Evolutionary conservation across 2,888 invertebrate genomes (phyloP).

Genomic region (Troglohyphantes excavatus): DNA sequence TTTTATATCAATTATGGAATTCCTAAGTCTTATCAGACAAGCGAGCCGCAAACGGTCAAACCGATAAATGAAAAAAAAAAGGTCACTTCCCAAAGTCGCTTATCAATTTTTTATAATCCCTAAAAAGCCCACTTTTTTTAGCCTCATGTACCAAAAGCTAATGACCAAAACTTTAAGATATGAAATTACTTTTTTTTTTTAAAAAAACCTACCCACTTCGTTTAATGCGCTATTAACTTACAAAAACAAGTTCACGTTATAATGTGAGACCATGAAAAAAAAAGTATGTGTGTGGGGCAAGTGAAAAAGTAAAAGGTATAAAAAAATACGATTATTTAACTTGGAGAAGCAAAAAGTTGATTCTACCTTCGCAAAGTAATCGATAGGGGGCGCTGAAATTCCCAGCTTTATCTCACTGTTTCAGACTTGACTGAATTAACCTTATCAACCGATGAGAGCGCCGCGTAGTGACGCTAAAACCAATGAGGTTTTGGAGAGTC

Average conservation of each 20-base stretch:
- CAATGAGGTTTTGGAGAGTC: slow-evolving; percentile 12
- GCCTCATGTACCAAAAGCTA: slow-evolving; percentile 53
- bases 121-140: slow-evolving; percentile 33
- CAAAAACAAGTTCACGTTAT: slow-evolving; percentile 74
- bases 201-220: slow-evolving; percentile 61
- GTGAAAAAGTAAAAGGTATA: slow-evolving; percentile 26
- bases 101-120: slow-evolving; percentile 48
- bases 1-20: not conserved
- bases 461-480: slow-evolving; percentile 18
- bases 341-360: slow-evolving; percentile 46
- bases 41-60: slow-evolving; percentile 41
- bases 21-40: not conserved
- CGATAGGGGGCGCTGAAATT: slow-evolving; percentile 66
- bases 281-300: slow-evolving; percentile 51
- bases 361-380: slow-evolving; percentile 38
- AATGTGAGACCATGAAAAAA: slow-evolving; percentile 57
- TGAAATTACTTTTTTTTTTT: slow-evolving; percentile 42
- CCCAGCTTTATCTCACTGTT: slow-evolving; percentile 65
- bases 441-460: slow-evolving; percentile 73
- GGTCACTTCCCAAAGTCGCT: slow-evolving; percentile 59
- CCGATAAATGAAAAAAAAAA: slow-evolving; percentile 73
- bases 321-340: slow-evolving; percentile 25
- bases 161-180: slow-evolving; percentile 76
- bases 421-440: slow-evolving; percentile 71
- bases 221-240: slow-evolving; percentile 78